These are phyloP conservation scores for Leptopilina boulardi DNA, from an alignment of 1,140 invertebrate species.

Conservation along the genomic window DNA sequence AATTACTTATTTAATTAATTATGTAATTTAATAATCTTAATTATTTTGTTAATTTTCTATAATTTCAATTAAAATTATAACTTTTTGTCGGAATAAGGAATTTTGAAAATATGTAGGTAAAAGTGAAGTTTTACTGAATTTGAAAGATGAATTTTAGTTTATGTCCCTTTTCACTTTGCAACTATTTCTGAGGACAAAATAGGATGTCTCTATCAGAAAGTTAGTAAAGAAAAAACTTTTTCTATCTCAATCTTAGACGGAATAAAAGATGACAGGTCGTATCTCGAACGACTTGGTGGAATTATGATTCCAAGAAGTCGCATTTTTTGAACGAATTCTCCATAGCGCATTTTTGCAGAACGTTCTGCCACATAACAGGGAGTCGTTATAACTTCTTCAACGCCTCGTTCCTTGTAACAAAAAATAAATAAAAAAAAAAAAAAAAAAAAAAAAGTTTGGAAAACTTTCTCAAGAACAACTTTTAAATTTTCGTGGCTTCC, in stretches of 20 bases:
- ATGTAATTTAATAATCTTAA: too few species aligned
- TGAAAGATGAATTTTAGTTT: neutral
- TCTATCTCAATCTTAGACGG: slow-evolving; percentile 23
- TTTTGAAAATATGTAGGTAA: neutral
- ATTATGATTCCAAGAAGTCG: slow-evolving; percentile 25
- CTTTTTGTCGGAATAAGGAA: too few species aligned
- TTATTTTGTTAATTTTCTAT: too few species aligned
- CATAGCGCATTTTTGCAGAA: neutral
- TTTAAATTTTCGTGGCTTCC: slow-evolving; percentile 8
- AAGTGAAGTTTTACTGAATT: neutral
- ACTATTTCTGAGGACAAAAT: neutral
- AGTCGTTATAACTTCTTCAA: slow-evolving; percentile 28
- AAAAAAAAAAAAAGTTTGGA: neutral
- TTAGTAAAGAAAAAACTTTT: slow-evolving; percentile 23
- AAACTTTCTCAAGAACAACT: slow-evolving; percentile 1
- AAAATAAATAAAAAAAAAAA: too few species aligned
- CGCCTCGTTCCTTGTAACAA: neutral
- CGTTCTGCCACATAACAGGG: slow-evolving; percentile 14
- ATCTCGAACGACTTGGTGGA: slow-evolving; percentile 1
- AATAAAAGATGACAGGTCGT: slow-evolving; percentile 28
- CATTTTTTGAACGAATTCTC: slow-evolving; percentile 21
- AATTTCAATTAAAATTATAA: too few species aligned
- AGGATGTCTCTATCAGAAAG: neutral
- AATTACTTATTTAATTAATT: too few species aligned
- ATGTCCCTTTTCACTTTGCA: neutral